Evolutionary conservation across 2,888 invertebrate species (phyloP).

Genomic region (Dioctria linearis): DNA sequence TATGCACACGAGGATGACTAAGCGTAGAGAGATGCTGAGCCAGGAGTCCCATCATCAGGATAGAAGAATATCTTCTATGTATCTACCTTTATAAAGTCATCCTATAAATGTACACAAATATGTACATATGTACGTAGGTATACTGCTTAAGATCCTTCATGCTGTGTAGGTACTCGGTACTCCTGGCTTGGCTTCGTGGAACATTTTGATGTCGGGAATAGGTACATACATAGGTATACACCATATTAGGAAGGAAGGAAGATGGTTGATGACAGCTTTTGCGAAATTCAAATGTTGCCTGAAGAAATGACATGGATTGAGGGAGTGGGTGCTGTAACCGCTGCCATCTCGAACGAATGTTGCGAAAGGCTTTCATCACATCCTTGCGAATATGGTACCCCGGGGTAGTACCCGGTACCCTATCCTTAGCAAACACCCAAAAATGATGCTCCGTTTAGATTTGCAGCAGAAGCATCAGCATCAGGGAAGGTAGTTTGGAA

Average conservation of each 20-base stretch:
- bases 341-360: neutral
- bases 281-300: constrained; percentile 51
- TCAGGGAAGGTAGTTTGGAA: constrained; percentile 53
- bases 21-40: constrained; percentile 37
- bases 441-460: constrained; percentile 49
- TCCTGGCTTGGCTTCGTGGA: constrained; percentile 41
- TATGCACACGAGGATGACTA: constrained; percentile 52
- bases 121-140: too few relatives aligned
- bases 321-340: constrained; percentile 16
- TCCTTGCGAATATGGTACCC: constrained; percentile 13
- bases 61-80: constrained; percentile 38
- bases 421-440: constrained; percentile 45
- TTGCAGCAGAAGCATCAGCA: too few relatives aligned
- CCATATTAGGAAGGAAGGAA: constrained; percentile 46
- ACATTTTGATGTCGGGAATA: constrained; percentile 53
- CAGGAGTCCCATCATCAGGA: constrained; percentile 34
- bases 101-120: too few relatives aligned
- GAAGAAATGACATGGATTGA: constrained; percentile 36
- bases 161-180: too few relatives aligned
- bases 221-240: too few relatives aligned
- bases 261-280: constrained; percentile 55
- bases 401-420: constrained; percentile 38
- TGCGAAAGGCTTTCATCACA: constrained; percentile 33
- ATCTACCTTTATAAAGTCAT: constrained; percentile 9
- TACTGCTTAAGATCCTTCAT: constrained; percentile 23